Evolutionary conservation across 1,140 invertebrate genomes (phyloP).

Genomic region (Limonius californicus): DNA sequence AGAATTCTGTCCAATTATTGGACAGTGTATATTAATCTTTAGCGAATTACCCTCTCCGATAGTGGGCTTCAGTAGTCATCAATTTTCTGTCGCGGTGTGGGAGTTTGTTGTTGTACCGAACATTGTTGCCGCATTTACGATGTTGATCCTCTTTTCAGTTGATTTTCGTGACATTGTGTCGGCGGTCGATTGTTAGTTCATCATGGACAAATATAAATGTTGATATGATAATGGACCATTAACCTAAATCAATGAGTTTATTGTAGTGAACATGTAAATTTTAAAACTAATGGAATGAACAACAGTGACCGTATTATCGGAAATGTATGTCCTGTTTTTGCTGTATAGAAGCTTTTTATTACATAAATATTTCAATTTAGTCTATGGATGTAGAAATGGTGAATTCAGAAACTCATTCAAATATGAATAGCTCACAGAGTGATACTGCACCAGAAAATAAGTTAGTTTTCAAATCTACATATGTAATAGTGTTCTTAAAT

Average conservation of each 20-base stretch:
- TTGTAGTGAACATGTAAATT: neutral
- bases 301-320: neutral
- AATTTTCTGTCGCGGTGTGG: neutral
- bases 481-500: neutral
- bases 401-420: slow-evolving; percentile 15
- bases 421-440: slow-evolving; percentile 8
- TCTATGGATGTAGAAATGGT: neutral
- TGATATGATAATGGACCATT: neutral
- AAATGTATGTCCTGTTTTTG: neutral
- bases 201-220: neutral
- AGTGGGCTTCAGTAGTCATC: too few species aligned
- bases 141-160: neutral
- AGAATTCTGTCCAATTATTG: too few species aligned
- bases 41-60: too few species aligned
- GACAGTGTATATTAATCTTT: too few species aligned
- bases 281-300: neutral
- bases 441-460: slow-evolving; percentile 25
- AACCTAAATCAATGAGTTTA: neutral
- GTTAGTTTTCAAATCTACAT: slow-evolving; percentile 18
- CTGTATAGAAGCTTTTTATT: neutral
- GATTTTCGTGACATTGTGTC: neutral
- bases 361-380: neutral
- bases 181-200: neutral
- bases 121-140: neutral
- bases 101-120: neutral